A percentile compares a stretch with the other conserved stretches of the same genome.
phyloP scores from a whole-genome alignment of 2,888 invertebrate species.

The Stomorhina lunata region DNA sequence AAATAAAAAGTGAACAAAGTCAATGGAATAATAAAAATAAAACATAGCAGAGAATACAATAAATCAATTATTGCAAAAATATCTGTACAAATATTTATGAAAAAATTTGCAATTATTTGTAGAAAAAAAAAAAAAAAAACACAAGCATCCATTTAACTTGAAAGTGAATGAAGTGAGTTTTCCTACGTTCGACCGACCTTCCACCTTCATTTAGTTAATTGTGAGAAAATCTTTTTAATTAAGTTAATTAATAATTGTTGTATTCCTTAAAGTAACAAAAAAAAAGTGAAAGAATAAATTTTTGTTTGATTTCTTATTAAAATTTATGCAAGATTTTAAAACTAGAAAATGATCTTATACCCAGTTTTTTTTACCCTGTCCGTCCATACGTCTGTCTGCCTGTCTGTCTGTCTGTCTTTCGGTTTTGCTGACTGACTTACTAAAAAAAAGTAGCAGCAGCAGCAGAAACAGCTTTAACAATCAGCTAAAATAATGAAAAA shows the following conservation, averaged over 20 bases:
- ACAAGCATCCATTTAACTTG: background rate
- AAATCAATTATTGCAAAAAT: background rate
- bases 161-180: slow-evolving; percentile 1
- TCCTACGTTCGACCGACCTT: too few relatives aligned
- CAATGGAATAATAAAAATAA: background rate
- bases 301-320: slow-evolving; percentile 20
- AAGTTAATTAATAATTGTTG: background rate
- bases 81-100: background rate
- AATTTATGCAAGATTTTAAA: slow-evolving; percentile 5
- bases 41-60: slow-evolving; percentile 19
- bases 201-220: too few relatives aligned
- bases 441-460: slow-evolving; percentile 3
- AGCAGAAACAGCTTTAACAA: too few relatives aligned
- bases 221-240: background rate
- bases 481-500: background rate
- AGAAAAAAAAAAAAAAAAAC: too few relatives aligned
- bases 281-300: slow-evolving; percentile 47
- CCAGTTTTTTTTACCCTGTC: background rate
- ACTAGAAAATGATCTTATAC: slow-evolving; percentile 36
- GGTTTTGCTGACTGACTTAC: too few relatives aligned
- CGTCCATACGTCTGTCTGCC: too few relatives aligned
- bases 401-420: too few relatives aligned
- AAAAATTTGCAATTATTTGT: slow-evolving; percentile 8
- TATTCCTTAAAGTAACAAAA: background rate
- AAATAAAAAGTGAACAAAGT: background rate